These are phyloP conservation scores for Zeuzera pyrina DNA, from an alignment of 2,888 invertebrate species.

Conservation along the genomic window DNA sequence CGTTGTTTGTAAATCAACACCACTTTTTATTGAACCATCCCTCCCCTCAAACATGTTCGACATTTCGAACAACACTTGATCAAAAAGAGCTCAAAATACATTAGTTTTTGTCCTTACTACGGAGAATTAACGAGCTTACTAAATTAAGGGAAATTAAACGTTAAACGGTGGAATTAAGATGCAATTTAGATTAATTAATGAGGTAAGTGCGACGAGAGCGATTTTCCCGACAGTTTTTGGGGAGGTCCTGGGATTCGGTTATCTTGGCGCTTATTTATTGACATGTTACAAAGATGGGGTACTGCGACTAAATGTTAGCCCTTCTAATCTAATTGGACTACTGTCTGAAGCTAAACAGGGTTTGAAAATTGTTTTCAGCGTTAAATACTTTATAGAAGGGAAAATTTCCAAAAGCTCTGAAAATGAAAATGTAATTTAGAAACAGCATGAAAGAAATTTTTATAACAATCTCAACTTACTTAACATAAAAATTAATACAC, in stretches of 20 bases:
- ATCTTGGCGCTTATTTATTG: slow-evolving; percentile 15
- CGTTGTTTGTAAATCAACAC: slow-evolving; percentile 28
- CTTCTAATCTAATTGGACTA: neutral
- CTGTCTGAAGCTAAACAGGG: too few relatives aligned
- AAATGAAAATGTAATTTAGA: too few relatives aligned
- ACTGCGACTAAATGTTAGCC: neutral
- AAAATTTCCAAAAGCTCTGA: too few relatives aligned
- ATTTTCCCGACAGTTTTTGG: slow-evolving; percentile 17
- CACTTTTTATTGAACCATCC: slow-evolving; percentile 37
- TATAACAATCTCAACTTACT: too few relatives aligned
- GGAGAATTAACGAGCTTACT: slow-evolving; percentile 22
- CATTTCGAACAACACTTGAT: slow-evolving; percentile 11
- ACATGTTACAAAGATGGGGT: slow-evolving; percentile 5
- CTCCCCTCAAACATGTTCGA: slow-evolving; percentile 17
- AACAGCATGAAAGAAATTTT: too few relatives aligned
- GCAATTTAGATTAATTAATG: slow-evolving; percentile 42
- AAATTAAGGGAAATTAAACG: slow-evolving; percentile 44
- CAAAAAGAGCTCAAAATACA: slow-evolving; percentile 28
- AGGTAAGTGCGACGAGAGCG: slow-evolving; percentile 7
- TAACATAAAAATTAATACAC: too few relatives aligned
- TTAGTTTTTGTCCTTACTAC: slow-evolving; percentile 21
- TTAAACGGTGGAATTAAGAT: slow-evolving; percentile 40
- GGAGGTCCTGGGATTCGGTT: slow-evolving; percentile 7
- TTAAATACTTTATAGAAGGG: too few relatives aligned
- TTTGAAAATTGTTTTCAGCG: too few relatives aligned